Evolutionary conservation across 2,888 invertebrate genomes (phyloP), one percentile per base, ranked within the genome.

Genomic region (Agrochola circellaris): DNA sequence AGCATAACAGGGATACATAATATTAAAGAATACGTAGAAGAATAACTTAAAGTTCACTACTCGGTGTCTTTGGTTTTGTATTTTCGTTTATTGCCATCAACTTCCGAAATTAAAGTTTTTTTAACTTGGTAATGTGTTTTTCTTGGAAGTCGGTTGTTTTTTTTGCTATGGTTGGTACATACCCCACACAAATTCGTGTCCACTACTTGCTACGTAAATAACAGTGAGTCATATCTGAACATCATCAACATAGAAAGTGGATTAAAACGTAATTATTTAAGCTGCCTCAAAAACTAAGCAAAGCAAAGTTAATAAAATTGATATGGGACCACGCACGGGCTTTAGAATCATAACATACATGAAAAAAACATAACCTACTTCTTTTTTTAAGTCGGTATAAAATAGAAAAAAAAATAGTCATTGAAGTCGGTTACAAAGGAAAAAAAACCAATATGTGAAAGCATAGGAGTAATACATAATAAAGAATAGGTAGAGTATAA

Each of bases 1-100:
- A 79, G 79, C 73, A 51, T 51, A 58, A 5, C 38, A 51, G 17
- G 48, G 26, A 51, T 67, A 78, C 48, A 45, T 38, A 51, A 62
- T 72, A 67, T 38, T 1, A 7, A 42, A 45, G 30, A 73, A 45
- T 56, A 73, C n/a, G 26, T 76, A 30, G 17, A 30, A 60, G 8
- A 60, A 60, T 17, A 17, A 17, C 26, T 58, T 26, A 2, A 58
- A 56, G n/a, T 58, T 58, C 13, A 11, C 1, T 42, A 42, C 7
- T 38, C 38, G 30, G 30, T 30, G 1, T 38, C 38, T 38, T 38
- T 38, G 38, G 9, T 9, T 38, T 38, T 9, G 42, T 42, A 42
- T 42, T 42, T 42, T 42, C 1, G 9, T 13, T 58, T 58, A 15
- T 58, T 58, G 51, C 51, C 23, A 23, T 3, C 54, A 9, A 54